phyloP scores from a whole-genome alignment of 2,113 vertebrate genomes.

The Barnardius zonarius region DNA sequence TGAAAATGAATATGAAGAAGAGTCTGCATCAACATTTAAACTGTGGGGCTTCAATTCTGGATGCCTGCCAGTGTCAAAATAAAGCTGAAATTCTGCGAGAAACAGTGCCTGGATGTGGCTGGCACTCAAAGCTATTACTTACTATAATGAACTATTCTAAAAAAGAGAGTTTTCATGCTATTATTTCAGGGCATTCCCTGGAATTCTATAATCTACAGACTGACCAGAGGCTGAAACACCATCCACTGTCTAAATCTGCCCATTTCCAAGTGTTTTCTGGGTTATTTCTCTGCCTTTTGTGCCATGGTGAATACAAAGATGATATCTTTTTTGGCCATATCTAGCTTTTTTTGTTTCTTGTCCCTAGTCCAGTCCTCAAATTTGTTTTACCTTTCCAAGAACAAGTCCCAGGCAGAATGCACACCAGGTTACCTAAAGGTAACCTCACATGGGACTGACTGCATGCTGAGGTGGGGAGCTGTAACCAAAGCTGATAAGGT shows the following conservation, averaged over 20 bases:
- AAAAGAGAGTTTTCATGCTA: neutral
- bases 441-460: neutral
- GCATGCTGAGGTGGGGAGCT: fast-evolving
- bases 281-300: neutral
- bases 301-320: neutral
- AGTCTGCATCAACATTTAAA: neutral
- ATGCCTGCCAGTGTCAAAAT: fast-evolving
- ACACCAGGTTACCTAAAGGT: neutral
- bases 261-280: neutral
- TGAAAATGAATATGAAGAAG: neutral
- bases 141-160: neutral
- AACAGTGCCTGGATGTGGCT: neutral
- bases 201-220: neutral
- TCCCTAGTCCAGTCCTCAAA: neutral
- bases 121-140: neutral
- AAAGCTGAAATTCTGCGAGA: neutral
- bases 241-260: neutral
- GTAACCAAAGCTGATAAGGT: neutral
- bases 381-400: neutral
- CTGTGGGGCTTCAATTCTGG: neutral
- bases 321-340: neutral
- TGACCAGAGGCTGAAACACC: neutral
- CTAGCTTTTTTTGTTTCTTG: neutral
- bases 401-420: neutral
- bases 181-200: neutral